phyloP scores from a whole-genome alignment of 2,888 invertebrate genomes.

The Eugnorisma glareosa region DNA sequence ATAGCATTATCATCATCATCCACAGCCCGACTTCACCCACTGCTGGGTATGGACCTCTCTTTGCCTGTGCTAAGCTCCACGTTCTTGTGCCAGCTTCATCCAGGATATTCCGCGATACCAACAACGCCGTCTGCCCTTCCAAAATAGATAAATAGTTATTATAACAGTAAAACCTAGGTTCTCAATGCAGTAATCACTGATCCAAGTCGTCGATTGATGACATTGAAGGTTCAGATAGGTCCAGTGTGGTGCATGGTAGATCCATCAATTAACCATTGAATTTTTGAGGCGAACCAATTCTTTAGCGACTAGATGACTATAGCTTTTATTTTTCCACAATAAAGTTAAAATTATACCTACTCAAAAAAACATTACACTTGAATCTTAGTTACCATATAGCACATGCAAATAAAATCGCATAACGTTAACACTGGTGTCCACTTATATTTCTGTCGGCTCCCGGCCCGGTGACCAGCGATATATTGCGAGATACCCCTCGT shows the following conservation, averaged over 20 bases:
- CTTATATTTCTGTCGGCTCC: constrained; percentile 73
- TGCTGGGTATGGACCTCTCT: too few species aligned
- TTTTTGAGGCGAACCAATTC: background rate
- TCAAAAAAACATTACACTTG: background rate
- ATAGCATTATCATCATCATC: too few species aligned
- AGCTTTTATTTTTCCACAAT: background rate
- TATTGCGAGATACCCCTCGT: constrained; percentile 72
- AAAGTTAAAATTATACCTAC: background rate
- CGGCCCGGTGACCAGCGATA: constrained; percentile 64
- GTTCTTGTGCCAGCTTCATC: too few species aligned
- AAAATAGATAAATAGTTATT: background rate
- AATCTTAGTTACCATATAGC: constrained; percentile 31
- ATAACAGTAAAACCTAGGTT: background rate
- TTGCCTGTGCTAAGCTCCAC: too few species aligned
- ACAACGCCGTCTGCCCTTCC: too few species aligned
- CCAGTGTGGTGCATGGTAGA: background rate
- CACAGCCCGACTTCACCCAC: too few species aligned
- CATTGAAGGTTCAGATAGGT: background rate
- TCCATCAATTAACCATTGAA: constrained; percentile 2
- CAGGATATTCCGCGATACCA: too few species aligned
- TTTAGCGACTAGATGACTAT: background rate
- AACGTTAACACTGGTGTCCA: constrained; percentile 72
- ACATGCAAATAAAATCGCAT: constrained; percentile 68
- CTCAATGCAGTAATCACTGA: background rate
- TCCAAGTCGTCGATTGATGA: background rate